Base-by-base conservation (phyloP, 2,113 vertebrate genomes). In the Daubentonia madagascariensis region DNA sequence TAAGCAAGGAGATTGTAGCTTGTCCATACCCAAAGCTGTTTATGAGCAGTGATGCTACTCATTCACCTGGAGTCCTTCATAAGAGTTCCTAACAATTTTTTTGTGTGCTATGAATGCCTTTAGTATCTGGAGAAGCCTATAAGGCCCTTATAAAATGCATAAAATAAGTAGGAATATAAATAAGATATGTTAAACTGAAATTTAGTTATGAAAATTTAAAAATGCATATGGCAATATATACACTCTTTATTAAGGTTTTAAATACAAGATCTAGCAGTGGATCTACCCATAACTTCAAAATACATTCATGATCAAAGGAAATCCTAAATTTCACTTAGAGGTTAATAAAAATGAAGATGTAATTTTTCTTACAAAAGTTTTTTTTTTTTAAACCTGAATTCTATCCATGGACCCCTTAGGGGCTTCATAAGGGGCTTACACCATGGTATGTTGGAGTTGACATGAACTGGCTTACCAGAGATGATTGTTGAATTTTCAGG, bases 171-270 rank as follows among this genome's bases (percentile, higher is more conserved):
- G 0, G 6, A 92, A 85, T 90, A 83, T 40, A 73, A 95, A 30
- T 12, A 93, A 94, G 70, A 76, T 35, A 35, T 32, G 70, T 81
- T 76, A 93, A 96, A 50, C 10, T 89, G 22, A 95, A 93, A 67
- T 78, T 83, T 35, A 76, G 8, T 59, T 67, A 85, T 76, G n/a
- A 89, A 87, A 80, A 70, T 81, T 57, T 43, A 61, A 59, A 95
- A 50, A 78, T 57, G 28, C 6, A 16, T 76, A 45, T 93, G 23
- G 32, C 32, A 68, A 70, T 57, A 48, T 75, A 84, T 45, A 52
- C 28, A 20, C 2, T 72, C 32, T 54, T 95, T 23, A 68, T 85
- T 84, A 63, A 86, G 20, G 23, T 73, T 73, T 94, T 65, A 78
- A 91, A 86, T 57, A 35, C 8, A 89, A 61, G 8, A 52, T 78